phyloP scores from a whole-genome alignment of 35 echinoderm and acorn worm genomes.

The Patiria miniata region DNA sequence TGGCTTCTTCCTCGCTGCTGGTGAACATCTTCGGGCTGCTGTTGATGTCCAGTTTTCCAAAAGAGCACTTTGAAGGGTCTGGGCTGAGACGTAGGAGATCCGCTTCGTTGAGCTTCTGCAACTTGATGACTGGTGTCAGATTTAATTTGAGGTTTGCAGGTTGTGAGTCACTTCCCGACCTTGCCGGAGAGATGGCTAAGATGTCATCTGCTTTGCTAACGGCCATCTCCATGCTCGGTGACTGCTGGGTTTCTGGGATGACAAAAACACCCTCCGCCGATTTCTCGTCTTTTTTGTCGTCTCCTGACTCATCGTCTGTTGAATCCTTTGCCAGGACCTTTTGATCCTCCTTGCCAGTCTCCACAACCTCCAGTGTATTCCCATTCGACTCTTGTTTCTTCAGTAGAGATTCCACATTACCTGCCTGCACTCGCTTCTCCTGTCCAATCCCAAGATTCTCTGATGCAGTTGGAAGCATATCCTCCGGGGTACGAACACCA shows the following conservation, averaged over 20 bases:
- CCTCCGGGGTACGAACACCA: not conserved
- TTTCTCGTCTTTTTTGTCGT: not conserved
- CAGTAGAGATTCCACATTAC: not conserved
- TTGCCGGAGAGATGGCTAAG: constrained; percentile 5
- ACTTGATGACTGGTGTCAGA: constrained; percentile 63
- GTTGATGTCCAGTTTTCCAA: constrained; percentile 34
- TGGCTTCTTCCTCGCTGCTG: constrained; percentile 17
- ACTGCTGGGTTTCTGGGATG: constrained; percentile 11
- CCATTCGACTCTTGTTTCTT: constrained; percentile 26
- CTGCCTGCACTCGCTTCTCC: not conserved
- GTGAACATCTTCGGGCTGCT: constrained; percentile 45
- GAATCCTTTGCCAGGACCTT: constrained; percentile 20
- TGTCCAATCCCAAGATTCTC: not conserved
- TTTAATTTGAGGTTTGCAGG: constrained; percentile 33
- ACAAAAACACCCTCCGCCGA: not conserved
- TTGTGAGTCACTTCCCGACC: not conserved
- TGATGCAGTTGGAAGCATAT: not conserved
- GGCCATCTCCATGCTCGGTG: not conserved
- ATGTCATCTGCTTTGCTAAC: not conserved
- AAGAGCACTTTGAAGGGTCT: constrained; percentile 1
- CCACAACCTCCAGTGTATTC: not conserved
- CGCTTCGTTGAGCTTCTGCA: constrained; percentile 28
- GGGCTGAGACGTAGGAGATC: constrained; percentile 47
- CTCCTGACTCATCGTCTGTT: constrained; percentile 23
- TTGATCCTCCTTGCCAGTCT: not conserved